Conservation (phyloP, 1,140 invertebrate genomes). For the Procambarus clarkii region DNA sequence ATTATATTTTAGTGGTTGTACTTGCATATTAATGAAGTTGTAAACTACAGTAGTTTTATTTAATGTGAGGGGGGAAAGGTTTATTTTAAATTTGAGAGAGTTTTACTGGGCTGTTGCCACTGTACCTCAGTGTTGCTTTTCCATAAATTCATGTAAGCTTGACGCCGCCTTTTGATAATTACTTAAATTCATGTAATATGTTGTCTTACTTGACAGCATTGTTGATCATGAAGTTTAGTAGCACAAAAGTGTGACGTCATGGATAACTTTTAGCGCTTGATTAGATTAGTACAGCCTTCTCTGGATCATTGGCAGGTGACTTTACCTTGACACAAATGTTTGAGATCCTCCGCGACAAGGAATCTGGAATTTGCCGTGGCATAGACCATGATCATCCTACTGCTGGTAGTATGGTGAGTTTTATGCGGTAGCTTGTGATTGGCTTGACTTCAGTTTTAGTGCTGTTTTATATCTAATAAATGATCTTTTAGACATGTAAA, state of each 20-base stretch:
- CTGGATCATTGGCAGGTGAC: conserved; percentile 73
- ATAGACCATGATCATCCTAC: conserved; percentile 80
- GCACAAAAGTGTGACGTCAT: not conserved
- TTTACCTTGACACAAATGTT: conserved; percentile 84
- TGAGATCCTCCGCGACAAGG: conserved; percentile 81
- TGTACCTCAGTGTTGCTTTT: too few species aligned
- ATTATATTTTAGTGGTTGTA: too few species aligned
- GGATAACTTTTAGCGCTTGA: not conserved
- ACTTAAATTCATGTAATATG: too few species aligned
- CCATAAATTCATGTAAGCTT: too few species aligned
- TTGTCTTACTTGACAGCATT: not conserved
- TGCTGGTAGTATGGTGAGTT: conserved; percentile 81
- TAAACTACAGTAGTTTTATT: too few species aligned
- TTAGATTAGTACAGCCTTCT: conserved; percentile 3
- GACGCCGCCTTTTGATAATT: too few species aligned
- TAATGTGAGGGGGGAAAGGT: too few species aligned
- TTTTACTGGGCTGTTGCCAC: too few species aligned
- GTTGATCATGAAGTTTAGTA: not conserved
- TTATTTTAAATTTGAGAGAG: too few species aligned
- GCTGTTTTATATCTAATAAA: not conserved
- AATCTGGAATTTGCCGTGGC: conserved; percentile 80
- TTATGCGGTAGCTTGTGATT: not conserved
- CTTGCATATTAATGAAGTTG: too few species aligned
- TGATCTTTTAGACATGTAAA: not conserved
- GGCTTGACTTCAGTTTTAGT: not conserved